These are phyloP conservation scores for Eulemur macaco DNA, from an alignment of 2,113 vertebrate species.

Conservation along the genomic window DNA sequence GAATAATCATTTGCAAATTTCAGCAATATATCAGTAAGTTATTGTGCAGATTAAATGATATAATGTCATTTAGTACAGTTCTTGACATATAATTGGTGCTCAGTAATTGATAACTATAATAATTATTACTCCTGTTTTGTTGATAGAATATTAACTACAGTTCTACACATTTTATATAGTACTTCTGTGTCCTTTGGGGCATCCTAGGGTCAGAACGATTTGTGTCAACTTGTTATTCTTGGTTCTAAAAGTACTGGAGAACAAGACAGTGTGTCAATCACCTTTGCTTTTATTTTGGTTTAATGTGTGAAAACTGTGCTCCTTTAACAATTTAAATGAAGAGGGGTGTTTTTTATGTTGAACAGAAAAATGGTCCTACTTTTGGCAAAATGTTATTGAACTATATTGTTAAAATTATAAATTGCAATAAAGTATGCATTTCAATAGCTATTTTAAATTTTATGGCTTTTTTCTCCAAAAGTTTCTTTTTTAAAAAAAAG, in stretches of 20 bases:
- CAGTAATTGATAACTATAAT: not conserved
- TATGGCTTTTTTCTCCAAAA: not conserved
- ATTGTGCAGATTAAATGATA: not conserved
- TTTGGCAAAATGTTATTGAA: slow-evolving; percentile 35
- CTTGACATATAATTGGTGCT: not conserved
- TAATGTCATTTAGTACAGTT: not conserved
- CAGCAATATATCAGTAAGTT: not conserved
- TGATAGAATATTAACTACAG: not conserved
- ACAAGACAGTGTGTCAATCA: not conserved
- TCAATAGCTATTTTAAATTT: slow-evolving; percentile 16
- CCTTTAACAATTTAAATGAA: slow-evolving; percentile 24
- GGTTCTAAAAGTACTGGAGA: not conserved
- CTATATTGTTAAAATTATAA: slow-evolving; percentile 3
- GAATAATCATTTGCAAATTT: not conserved
- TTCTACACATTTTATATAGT: not conserved
- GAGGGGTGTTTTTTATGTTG: not conserved
- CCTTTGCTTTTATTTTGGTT: slow-evolving; percentile 32
- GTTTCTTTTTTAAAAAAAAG: not conserved
- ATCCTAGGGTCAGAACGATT: not conserved
- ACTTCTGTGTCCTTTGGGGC: not conserved
- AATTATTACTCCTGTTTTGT: not conserved
- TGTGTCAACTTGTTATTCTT: not conserved
- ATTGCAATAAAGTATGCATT: slow-evolving; percentile 17
- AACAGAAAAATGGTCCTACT: not conserved
- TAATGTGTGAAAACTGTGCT: slow-evolving; percentile 29